Evolutionary conservation across 2,113 vertebrate species (phyloP).

Genomic region (Picathartes gymnocephalus): DNA sequence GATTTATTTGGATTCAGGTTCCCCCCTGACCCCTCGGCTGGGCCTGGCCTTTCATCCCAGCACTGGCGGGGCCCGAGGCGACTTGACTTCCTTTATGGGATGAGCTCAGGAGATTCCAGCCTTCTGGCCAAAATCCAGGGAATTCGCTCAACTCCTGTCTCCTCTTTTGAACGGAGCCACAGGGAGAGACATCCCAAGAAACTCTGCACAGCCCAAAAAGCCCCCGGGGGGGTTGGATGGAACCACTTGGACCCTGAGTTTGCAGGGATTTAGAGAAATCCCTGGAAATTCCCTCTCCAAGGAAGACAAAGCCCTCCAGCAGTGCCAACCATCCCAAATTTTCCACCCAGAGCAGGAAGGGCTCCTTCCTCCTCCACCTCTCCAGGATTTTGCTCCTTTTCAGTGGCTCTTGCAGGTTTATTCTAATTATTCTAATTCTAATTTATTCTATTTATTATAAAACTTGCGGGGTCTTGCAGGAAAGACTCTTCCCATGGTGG

Average conservation of each 20-base stretch:
- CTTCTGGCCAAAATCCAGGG: conserved; percentile 35
- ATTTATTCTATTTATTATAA: too few species aligned
- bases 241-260: not conserved
- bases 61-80: not conserved
- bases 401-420: not conserved
- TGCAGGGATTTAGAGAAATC: not conserved
- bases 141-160: not conserved
- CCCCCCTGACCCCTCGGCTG: conserved; percentile 14
- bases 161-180: not conserved
- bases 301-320: not conserved
- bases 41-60: conserved; percentile 41
- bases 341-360: not conserved
- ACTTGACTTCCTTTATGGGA: not conserved
- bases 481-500: not conserved
- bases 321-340: not conserved
- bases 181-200: not conserved
- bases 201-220: not conserved
- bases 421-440: too few species aligned
- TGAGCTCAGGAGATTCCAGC: not conserved
- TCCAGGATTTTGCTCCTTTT: not conserved
- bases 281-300: not conserved
- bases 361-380: not conserved
- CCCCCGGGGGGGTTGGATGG: rapidly evolving
- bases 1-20: conserved; percentile 42
- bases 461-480: not conserved